Evolutionary conservation across 2,113 vertebrate genomes (phyloP), one percentile per base, ranked within the genome.

Genomic region (Cephalophus harveyi): DNA sequence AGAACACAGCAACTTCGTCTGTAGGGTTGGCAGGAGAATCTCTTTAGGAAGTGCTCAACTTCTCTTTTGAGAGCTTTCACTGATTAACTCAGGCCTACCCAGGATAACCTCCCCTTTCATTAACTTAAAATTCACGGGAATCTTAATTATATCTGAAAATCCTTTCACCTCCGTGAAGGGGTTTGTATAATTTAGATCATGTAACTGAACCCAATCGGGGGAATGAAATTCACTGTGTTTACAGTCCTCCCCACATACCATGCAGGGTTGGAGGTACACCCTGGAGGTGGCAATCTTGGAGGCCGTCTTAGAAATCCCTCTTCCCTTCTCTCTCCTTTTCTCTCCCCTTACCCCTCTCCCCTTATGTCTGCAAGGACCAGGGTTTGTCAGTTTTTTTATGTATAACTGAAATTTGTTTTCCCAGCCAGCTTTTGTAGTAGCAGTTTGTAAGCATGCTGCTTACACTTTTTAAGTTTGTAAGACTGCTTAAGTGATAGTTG

Each of bases 111-210:
- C 10, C 43, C 25, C 91, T 76, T 82, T 88, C 60, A 91, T 93
- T 76, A 85, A 91, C 9, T 91, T 48, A 86, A 60, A 84, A 81
- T 30, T 64, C 78, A 23, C 30, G 48, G 86, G 19, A 64, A 52
- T 97, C 78, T 83, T 96, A 74, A 92, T 90, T 87, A 46, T 21
- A 74, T 55, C 54, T 85, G 50, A 60, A 92, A 82, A 28, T 81
- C 6, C n/a, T 19, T 95, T 67, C 27, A 60, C 71, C 0, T 89
- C 48, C 46, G 14, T 87, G 91, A 78, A 78, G 13, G 48, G 30
- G 6, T 93, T 93, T 76, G 7, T 86, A 8, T 48, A 33, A 57
- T 67, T 62, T 64, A 96, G 30, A 19, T 79, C 14, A 19, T 85
- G 23, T 59, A 21, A 33, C 87, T 87, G 87, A 60, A 64, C 81